phyloP scores from a whole-genome alignment of 2,797 vertebrate species.

The Chiloscyllium punctatum region DNA sequence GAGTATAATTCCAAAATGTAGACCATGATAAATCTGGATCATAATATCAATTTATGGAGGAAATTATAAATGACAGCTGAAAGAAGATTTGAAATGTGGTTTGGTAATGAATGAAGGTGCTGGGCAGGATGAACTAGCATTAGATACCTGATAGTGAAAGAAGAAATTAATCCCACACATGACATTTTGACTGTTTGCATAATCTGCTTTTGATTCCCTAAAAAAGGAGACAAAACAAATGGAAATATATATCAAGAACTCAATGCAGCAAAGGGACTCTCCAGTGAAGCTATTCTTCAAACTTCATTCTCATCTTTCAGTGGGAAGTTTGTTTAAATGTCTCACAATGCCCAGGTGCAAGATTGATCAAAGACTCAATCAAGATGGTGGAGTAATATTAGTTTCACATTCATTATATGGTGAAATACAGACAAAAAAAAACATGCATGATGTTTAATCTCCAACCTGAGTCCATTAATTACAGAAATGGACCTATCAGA shows the following conservation, averaged over 20 bases:
- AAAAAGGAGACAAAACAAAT: background rate
- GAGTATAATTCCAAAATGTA: background rate
- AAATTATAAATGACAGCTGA: background rate
- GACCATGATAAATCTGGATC: background rate
- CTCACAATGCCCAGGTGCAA: background rate
- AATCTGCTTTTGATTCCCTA: background rate
- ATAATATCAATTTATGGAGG: background rate
- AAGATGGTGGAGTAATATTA: background rate
- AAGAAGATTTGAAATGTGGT: background rate
- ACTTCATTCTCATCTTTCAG: background rate
- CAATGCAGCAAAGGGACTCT: background rate
- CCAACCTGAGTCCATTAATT: background rate
- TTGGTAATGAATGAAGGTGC: background rate
- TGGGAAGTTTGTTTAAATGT: slow-evolving; percentile 19
- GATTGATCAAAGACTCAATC: background rate
- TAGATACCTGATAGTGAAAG: no score
- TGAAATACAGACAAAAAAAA: background rate
- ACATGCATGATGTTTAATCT: background rate
- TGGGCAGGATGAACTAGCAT: no score
- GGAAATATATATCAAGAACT: background rate
- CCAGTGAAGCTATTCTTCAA: background rate
- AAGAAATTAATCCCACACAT: background rate
- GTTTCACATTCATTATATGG: background rate
- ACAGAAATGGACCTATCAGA: background rate
- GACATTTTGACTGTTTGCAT: background rate